phyloP scores from a whole-genome alignment of 1,140 invertebrate species.

The Sitobion miscanthi region DNA sequence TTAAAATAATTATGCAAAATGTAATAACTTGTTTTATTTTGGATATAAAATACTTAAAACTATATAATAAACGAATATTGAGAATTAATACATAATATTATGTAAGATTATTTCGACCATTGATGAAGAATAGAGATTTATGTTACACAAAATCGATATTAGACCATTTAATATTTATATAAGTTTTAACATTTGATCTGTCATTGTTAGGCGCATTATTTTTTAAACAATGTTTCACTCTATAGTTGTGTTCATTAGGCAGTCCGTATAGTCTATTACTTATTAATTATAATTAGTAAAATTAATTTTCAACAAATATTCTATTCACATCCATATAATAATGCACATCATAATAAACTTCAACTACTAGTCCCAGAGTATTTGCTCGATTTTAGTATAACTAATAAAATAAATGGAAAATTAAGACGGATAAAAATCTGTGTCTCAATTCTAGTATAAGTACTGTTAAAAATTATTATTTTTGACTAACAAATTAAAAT shows the following conservation, averaged over 20 bases:
- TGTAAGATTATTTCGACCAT: not conserved
- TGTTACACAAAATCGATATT: not conserved
- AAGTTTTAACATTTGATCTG: not conserved
- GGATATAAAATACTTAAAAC: not conserved
- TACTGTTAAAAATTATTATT: not conserved
- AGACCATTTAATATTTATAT: not conserved
- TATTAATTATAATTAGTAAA: not conserved
- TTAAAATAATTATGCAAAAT: slow-evolving; percentile 9
- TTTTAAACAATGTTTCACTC: not conserved
- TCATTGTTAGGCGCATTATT: not conserved
- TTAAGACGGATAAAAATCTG: not conserved
- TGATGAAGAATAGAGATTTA: not conserved
- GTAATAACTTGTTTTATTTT: slow-evolving; percentile 17
- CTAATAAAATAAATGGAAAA: not conserved
- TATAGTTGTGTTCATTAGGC: not conserved
- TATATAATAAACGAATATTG: not conserved
- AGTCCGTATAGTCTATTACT: too few relatives aligned
- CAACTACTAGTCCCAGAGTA: too few relatives aligned
- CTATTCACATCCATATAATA: not conserved
- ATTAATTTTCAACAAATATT: not conserved
- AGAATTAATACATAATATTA: not conserved
- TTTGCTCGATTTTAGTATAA: not conserved
- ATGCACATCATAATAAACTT: too few relatives aligned
- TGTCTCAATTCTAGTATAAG: not conserved
- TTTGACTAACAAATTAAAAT: not conserved